phyloP scores from a whole-genome alignment of 2,113 vertebrate genomes.

The Thermophis baileyi region DNA sequence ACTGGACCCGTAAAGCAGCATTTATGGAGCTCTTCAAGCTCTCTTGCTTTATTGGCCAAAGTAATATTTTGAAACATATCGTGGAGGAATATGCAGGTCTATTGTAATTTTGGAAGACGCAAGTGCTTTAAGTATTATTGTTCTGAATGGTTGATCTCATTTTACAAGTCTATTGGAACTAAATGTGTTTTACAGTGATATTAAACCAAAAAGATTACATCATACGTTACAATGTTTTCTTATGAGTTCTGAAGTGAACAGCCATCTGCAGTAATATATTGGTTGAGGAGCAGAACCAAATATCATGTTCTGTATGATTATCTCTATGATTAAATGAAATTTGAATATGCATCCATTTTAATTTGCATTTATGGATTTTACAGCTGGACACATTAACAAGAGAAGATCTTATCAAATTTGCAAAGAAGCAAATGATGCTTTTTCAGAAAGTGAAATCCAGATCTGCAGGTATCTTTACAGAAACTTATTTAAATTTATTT shows the following conservation, averaged over 20 bases:
- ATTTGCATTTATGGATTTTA: constrained; percentile 45
- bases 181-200: not conserved
- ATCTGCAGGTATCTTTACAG: constrained; percentile 77
- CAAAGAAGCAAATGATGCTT: constrained; percentile 90
- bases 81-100: not conserved
- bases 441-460: constrained; percentile 88
- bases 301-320: not conserved
- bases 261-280: not conserved
- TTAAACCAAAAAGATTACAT: not conserved
- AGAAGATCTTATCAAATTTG: constrained; percentile 97
- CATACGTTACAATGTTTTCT: not conserved
- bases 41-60: not conserved
- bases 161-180: not conserved
- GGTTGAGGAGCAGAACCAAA: not conserved
- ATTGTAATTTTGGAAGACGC: not conserved
- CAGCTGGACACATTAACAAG: constrained; percentile 91
- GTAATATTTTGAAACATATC: not conserved
- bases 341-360: not conserved
- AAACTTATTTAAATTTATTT: not conserved
- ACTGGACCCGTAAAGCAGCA: not conserved
- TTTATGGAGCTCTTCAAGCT: not conserved
- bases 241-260: not conserved
- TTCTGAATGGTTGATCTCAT: not conserved
- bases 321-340: not conserved
- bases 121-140: not conserved